These are phyloP conservation scores for Eupithecia tripunctaria DNA, from an alignment of 2,888 invertebrate genomes.

Conservation along the genomic window DNA sequence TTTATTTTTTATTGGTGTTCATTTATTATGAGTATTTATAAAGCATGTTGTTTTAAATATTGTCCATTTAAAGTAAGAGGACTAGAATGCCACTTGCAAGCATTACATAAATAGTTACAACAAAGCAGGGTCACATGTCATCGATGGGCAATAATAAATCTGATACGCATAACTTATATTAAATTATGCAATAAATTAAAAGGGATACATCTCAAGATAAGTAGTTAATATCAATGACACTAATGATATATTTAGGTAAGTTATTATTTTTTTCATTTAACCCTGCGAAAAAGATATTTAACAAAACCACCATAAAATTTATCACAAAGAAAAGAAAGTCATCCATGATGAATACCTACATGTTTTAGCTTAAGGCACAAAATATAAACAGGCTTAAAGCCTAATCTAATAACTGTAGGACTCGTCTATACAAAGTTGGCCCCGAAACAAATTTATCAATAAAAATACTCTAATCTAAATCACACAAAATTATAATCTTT, in stretches of 20 bases:
- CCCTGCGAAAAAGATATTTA: slow-evolving; percentile 58
- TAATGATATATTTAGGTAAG: not conserved
- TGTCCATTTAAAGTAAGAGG: slow-evolving; percentile 60
- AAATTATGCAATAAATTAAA: slow-evolving; percentile 5
- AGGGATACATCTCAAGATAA: not conserved
- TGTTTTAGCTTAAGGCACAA: slow-evolving; percentile 69
- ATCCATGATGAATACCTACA: slow-evolving; percentile 80
- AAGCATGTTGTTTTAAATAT: slow-evolving; percentile 31
- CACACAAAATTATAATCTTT: slow-evolving; percentile 47
- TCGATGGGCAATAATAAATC: not conserved
- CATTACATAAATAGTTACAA: slow-evolving; percentile 51
- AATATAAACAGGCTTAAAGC: slow-evolving; percentile 74
- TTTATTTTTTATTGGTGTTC: slow-evolving; percentile 61
- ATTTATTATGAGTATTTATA: slow-evolving; percentile 63
- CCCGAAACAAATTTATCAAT: slow-evolving; percentile 63
- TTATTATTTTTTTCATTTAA: slow-evolving; percentile 38
- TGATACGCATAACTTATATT: not conserved
- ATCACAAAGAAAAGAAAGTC: slow-evolving; percentile 69
- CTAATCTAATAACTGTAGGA: slow-evolving; percentile 57
- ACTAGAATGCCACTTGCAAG: slow-evolving; percentile 74
- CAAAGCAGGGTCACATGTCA: slow-evolving; percentile 11
- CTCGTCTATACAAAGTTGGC: slow-evolving; percentile 71
- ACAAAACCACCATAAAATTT: slow-evolving; percentile 30
- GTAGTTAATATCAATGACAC: not conserved
- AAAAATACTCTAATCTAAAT: slow-evolving; percentile 46